Evolutionary conservation across 2,888 invertebrate species (phyloP).

Genomic region (Mythimna pallens): DNA sequence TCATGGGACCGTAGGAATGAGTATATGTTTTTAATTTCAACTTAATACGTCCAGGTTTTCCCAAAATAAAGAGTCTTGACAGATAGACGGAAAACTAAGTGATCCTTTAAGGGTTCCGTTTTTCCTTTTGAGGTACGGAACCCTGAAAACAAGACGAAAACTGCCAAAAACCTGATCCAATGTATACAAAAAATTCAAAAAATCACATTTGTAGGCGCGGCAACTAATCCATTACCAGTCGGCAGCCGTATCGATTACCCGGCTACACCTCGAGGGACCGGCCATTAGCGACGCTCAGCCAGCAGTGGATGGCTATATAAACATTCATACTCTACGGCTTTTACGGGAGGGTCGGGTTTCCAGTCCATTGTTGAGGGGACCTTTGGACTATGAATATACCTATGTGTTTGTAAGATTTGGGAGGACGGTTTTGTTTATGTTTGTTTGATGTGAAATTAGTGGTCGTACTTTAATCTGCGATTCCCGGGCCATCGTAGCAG

Average conservation of each 20-base stretch:
- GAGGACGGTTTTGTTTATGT: slow-evolving; percentile 9
- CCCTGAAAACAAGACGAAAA: too few relatives aligned
- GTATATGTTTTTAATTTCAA: too few relatives aligned
- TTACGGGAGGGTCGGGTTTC: slow-evolving; percentile 59
- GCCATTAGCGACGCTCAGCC: slow-evolving; percentile 66
- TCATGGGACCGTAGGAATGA: too few relatives aligned
- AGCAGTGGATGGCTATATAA: slow-evolving; percentile 61
- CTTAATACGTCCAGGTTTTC: too few relatives aligned
- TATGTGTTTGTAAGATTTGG: slow-evolving; percentile 19
- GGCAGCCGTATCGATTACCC: slow-evolving; percentile 64
- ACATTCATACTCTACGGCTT: slow-evolving; percentile 57
- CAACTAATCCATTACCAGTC: slow-evolving; percentile 64
- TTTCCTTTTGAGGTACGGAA: too few relatives aligned
- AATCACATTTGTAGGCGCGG: slow-evolving; percentile 57
- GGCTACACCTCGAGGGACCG: slow-evolving; percentile 63
- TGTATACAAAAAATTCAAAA: slow-evolving; percentile 7
- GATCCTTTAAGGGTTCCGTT: too few relatives aligned
- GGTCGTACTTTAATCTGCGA: not conserved
- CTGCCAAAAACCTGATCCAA: not conserved
- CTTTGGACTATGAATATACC: slow-evolving; percentile 20
- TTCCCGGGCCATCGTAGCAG: too few relatives aligned
- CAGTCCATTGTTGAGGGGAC: slow-evolving; percentile 31
- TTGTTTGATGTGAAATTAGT: not conserved
- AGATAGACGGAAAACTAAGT: too few relatives aligned
- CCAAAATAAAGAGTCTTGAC: too few relatives aligned